A percentile compares a stretch with the other conserved stretches of the same genome.
Conservation (phyloP, 2,797 vertebrate genomes). For the Nyctibius grandis region DNA sequence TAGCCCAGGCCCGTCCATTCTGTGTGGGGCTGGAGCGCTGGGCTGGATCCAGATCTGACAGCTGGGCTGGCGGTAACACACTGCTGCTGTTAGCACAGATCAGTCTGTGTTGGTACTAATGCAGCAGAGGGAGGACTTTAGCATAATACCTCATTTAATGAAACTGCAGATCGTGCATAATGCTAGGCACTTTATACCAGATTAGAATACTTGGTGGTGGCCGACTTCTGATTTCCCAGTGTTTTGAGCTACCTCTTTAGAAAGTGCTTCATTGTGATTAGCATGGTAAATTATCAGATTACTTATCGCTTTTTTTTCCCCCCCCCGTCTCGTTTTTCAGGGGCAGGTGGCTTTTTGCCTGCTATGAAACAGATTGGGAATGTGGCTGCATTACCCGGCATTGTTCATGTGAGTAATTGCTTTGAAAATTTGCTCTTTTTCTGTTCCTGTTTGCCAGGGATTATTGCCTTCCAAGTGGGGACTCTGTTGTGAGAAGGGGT, state of each 20-base stretch:
- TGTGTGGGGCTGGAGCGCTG: fast-evolving
- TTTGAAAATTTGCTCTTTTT: neutral
- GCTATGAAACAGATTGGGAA: slow-evolving; percentile 99
- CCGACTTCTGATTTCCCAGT: neutral
- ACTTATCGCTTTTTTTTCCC: too few species aligned
- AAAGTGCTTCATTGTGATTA: neutral
- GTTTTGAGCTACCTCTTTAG: neutral
- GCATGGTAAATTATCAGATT: neutral
- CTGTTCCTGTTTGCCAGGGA: neutral
- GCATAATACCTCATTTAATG: neutral
- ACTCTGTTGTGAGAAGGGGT: fast-evolving
- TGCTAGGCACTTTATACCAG: fast-evolving
- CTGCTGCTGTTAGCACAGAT: neutral
- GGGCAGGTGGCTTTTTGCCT: slow-evolving; percentile 92
- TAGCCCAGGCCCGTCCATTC: too few species aligned
- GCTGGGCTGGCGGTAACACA: fast-evolving
- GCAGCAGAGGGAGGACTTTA: fast-evolving
- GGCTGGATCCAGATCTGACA: neutral
- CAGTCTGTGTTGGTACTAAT: fast-evolving
- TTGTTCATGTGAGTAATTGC: slow-evolving; percentile 85
- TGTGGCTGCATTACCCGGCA: slow-evolving; percentile 95
- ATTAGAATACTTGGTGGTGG: neutral
- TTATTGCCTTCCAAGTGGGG: neutral
- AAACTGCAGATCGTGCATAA: fast-evolving
- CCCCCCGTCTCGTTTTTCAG: slow-evolving; percentile 75